Conservation (phyloP, 2,797 vertebrate genomes). For the Sebastes goodei region DNA sequence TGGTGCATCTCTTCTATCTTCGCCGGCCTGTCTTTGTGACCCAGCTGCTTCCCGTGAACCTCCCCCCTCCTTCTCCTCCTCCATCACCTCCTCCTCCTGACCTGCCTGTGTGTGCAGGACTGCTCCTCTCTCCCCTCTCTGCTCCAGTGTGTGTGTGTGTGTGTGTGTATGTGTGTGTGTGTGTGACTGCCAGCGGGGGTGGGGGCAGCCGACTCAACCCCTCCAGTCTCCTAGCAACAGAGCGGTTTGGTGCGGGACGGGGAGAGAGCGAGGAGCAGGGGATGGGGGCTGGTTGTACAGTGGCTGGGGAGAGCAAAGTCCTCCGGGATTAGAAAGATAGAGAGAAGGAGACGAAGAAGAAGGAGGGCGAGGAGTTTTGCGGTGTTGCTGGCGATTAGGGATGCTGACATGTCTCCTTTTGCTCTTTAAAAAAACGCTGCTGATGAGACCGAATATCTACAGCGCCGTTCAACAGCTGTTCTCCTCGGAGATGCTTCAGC, state of each 20-base stretch:
- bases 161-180: constrained; percentile 32
- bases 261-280: constrained; percentile 60
- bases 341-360: constrained; percentile 53
- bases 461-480: constrained; percentile 78
- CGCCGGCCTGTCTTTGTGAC: constrained; percentile 74
- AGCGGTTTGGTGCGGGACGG: constrained; percentile 87
- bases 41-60: constrained; percentile 77
- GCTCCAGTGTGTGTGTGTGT: constrained; percentile 37
- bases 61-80: constrained; percentile 40
- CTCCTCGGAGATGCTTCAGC: constrained; percentile 64
- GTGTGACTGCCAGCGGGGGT: constrained; percentile 80
- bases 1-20: constrained; percentile 55
- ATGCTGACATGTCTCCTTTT: constrained; percentile 79
- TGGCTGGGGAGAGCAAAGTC: constrained; percentile 82
- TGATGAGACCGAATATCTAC: constrained; percentile 78
- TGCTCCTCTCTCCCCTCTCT: constrained; percentile 69
- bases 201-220: constrained; percentile 84
- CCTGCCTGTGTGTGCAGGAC: constrained; percentile 77
- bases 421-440: constrained; percentile 74
- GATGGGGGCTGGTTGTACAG: constrained; percentile 82
- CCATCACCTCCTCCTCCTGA: constrained; percentile 70
- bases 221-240: constrained; percentile 90
- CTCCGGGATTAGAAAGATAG: constrained; percentile 78
- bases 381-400: constrained; percentile 75
- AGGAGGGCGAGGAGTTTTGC: constrained; percentile 62